Percentiles rank a stretch among this genome's conserved stretches.
phyloP scores from a whole-genome alignment of 1,140 invertebrate species.

The Sitophilus oryzae region DNA sequence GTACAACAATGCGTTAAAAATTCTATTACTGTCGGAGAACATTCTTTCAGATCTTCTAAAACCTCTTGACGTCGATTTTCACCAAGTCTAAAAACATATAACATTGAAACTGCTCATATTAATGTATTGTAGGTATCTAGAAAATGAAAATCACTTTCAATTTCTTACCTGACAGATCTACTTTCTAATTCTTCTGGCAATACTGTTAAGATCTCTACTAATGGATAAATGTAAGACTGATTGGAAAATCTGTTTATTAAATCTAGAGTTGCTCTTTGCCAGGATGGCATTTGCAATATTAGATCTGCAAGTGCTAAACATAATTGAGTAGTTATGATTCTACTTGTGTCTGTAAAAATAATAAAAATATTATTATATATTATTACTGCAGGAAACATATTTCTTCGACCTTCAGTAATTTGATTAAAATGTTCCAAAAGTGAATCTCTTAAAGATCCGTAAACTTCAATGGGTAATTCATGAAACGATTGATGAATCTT shows the following conservation, averaged over 20 bases:
- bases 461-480: conserved; percentile 82
- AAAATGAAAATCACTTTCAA: background rate
- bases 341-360: conserved; percentile 57
- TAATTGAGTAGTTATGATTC: conserved; percentile 85
- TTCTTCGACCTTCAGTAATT: conserved; percentile 59
- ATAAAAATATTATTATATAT: background rate
- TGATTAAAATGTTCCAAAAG: conserved; percentile 83
- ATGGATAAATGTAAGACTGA: conserved; percentile 62
- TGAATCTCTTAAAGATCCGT: conserved; percentile 83
- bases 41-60: conserved; percentile 64
- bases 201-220: conserved; percentile 88
- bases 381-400: background rate
- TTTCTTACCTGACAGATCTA: conserved; percentile 56
- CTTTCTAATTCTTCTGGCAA: conserved; percentile 94
- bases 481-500: conserved; percentile 92
- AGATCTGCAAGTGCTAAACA: conserved; percentile 89
- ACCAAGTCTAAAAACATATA: conserved; percentile 58
- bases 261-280: conserved; percentile 84
- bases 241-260: conserved; percentile 68
- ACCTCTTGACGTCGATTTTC: conserved; percentile 84
- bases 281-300: conserved; percentile 87
- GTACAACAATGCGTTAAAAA: conserved; percentile 70
- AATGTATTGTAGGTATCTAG: background rate
- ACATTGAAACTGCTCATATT: background rate
- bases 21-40: conserved; percentile 61